Conservation (phyloP, 2,797 vertebrate genomes). For the Platalea minor region DNA sequence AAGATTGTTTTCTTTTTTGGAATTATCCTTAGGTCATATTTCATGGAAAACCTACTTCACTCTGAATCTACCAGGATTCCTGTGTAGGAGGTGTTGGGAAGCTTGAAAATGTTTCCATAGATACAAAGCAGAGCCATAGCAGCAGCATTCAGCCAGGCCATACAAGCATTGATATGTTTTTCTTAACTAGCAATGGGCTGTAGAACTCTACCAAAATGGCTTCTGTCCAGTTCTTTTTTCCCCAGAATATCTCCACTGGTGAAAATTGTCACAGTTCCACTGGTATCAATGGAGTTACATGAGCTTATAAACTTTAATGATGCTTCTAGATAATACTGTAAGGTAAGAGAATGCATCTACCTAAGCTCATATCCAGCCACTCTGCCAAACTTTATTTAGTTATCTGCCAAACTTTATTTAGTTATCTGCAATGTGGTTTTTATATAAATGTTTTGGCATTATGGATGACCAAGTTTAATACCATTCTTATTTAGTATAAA, state of each 20-base stretch:
- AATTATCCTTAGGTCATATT: not conserved
- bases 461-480: not conserved
- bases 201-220: not conserved
- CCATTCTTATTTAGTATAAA: not conserved
- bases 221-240: not conserved
- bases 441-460: not conserved
- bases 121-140: not conserved
- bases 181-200: not conserved
- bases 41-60: not conserved
- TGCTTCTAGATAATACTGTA: not conserved
- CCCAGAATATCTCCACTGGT: not conserved
- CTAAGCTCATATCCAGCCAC: not conserved
- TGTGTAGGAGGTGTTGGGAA: not conserved
- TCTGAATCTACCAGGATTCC: not conserved
- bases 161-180: not conserved
- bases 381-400: not conserved
- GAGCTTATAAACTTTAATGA: not conserved
- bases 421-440: not conserved
- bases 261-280: not conserved
- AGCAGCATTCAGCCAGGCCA: not conserved
- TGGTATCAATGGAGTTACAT: not conserved
- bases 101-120: constrained; percentile 34
- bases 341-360: not conserved
- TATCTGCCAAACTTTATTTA: not conserved
- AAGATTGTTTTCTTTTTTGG: not conserved